Conservation (phyloP, 2,113 vertebrate species). For the Phocoena sinus region DNA sequence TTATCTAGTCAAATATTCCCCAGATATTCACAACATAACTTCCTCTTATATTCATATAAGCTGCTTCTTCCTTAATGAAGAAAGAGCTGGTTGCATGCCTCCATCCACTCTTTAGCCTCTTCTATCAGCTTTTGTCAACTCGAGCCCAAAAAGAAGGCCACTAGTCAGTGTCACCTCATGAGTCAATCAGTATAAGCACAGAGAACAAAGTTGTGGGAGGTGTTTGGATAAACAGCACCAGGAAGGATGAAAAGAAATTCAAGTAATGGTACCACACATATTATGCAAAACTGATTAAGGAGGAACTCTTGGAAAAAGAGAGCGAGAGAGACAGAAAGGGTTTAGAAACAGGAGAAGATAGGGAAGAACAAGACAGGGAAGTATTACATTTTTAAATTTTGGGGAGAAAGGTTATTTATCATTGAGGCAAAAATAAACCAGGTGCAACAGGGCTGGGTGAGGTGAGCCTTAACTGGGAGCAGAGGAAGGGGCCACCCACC, state of each 20-base stretch:
- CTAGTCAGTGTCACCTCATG: conserved; percentile 24
- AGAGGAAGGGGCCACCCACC: neutral
- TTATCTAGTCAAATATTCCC: neutral
- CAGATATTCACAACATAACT: neutral
- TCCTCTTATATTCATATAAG: neutral
- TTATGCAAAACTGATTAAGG: conserved; percentile 40
- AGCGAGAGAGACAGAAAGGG: neutral
- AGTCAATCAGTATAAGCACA: conserved; percentile 22
- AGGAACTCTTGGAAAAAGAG: neutral
- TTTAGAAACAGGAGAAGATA: neutral
- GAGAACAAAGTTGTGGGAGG: conserved; percentile 38
- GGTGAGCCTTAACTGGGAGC: neutral
- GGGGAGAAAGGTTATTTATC: neutral
- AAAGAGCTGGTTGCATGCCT: neutral
- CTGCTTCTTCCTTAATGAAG: neutral
- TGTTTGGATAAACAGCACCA: neutral
- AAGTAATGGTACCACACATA: neutral
- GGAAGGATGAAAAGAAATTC: conserved; percentile 17
- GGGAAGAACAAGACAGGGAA: neutral
- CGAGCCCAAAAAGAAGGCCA: conserved; percentile 49
- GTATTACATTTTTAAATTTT: neutral
- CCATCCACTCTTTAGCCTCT: neutral
- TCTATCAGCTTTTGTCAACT: neutral
- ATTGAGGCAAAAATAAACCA: neutral
- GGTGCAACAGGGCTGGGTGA: neutral